A percentile compares a stretch with the other conserved stretches of the same genome.
phyloP scores from a whole-genome alignment of 2,888 invertebrate species.

The Dasysyrphus albostriatus region DNA sequence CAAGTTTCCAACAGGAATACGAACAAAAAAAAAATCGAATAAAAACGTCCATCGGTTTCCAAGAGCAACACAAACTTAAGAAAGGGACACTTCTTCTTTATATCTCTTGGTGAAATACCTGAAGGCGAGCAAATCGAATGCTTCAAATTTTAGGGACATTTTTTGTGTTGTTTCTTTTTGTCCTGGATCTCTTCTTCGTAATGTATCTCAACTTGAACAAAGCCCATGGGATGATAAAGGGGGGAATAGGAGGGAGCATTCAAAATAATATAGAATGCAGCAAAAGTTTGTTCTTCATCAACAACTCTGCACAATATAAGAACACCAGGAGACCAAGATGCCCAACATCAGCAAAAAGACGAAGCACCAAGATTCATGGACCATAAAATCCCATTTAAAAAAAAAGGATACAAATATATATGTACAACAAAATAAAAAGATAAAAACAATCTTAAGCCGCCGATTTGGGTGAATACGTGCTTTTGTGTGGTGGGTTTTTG shows the following conservation, averaged over 20 bases:
- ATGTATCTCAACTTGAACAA: slow-evolving; percentile 56
- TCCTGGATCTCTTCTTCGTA: slow-evolving; percentile 7
- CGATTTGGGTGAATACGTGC: slow-evolving; percentile 57
- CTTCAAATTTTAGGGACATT: slow-evolving; percentile 75
- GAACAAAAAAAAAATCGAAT: slow-evolving; percentile 42
- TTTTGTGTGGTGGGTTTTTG: slow-evolving; percentile 3
- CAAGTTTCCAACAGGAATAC: slow-evolving; percentile 65
- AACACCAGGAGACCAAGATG: slow-evolving; percentile 9
- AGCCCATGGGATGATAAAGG: not conserved
- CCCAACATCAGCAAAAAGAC: slow-evolving; percentile 49
- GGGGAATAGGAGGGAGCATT: not conserved
- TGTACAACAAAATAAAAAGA: slow-evolving; percentile 2
- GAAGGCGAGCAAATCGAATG: slow-evolving; percentile 77
- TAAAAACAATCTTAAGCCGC: not conserved
- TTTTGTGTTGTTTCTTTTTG: slow-evolving; percentile 9
- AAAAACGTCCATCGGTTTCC: slow-evolving; percentile 9
- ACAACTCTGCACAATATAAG: slow-evolving; percentile 50
- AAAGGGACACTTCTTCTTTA: slow-evolving; percentile 26
- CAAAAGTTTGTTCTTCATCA: slow-evolving; percentile 70
- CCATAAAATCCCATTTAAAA: slow-evolving; percentile 71
- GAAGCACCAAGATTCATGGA: slow-evolving; percentile 71
- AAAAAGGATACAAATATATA: slow-evolving; percentile 47
- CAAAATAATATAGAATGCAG: slow-evolving; percentile 55
- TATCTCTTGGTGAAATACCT: slow-evolving; percentile 74
- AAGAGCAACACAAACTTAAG: slow-evolving; percentile 5